These are phyloP conservation scores for Keiferia lycopersicella DNA, from an alignment of 2,888 invertebrate genomes.

Conservation along the genomic window DNA sequence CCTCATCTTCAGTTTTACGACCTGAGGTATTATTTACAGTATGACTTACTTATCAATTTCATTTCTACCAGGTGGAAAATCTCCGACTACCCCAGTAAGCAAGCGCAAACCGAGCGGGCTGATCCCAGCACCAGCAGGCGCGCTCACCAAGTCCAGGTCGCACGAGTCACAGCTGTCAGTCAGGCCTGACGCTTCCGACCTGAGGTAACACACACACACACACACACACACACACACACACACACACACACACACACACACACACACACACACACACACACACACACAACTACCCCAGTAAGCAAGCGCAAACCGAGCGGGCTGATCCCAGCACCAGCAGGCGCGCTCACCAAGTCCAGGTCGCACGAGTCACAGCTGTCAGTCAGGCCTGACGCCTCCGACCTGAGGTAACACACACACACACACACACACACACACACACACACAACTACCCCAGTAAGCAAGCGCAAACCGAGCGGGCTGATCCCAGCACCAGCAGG, in stretches of 20 bases:
- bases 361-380: too few species aligned
- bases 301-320: constrained; percentile 85
- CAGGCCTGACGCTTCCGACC: constrained; percentile 61
- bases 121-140: constrained; percentile 90
- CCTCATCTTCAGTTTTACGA: too few species aligned
- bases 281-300: too few species aligned
- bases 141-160: constrained; percentile 94
- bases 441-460: constrained; percentile 92
- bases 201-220: constrained; percentile 49
- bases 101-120: constrained; percentile 85
- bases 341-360: too few species aligned
- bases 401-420: too few species aligned
- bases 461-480: constrained; percentile 84
- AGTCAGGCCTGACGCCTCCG: too few species aligned
- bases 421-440: too few species aligned
- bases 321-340: constrained; percentile 90
- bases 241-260: too few species aligned
- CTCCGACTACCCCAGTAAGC: constrained; percentile 91
- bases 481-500: constrained; percentile 92
- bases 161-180: constrained; percentile 94
- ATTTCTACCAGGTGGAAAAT: constrained; percentile 83
- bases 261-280: too few species aligned
- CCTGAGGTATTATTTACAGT: too few species aligned
- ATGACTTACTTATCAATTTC: too few species aligned
- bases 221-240: too few species aligned